A percentile compares a stretch with the other conserved stretches of the same genome.
Conservation (phyloP, 2,113 vertebrate species). For the Barnardius zonarius region DNA sequence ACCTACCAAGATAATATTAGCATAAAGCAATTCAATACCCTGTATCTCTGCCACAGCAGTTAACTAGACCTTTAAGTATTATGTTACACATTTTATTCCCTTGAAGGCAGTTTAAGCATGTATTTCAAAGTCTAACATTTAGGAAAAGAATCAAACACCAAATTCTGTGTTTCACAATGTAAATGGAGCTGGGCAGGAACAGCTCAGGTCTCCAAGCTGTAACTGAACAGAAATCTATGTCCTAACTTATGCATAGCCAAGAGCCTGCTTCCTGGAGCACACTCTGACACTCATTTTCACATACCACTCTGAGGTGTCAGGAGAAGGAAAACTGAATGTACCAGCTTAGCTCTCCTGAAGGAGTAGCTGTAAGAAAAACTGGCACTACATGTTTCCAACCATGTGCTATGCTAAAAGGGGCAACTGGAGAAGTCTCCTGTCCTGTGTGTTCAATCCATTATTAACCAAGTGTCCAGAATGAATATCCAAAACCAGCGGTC, state of each 20-base stretch:
- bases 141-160: neutral
- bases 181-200: neutral
- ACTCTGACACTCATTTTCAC: accelerated
- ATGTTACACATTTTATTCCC: neutral
- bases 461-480: neutral
- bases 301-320: accelerated
- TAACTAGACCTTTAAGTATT: neutral
- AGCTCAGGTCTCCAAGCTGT: neutral
- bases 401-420: neutral
- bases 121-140: neutral
- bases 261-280: accelerated
- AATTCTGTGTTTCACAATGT: neutral
- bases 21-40: conserved; percentile 10
- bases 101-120: neutral
- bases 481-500: neutral
- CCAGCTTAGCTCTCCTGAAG: neutral
- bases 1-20: conserved; percentile 1
- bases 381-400: neutral
- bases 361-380: neutral
- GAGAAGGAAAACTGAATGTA: neutral
- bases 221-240: neutral
- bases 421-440: accelerated
- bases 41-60: neutral
- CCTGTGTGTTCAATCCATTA: neutral
- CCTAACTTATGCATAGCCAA: accelerated